Percentiles rank a stretch among this genome's conserved stretches.
These are phyloP conservation scores for Orgyia antiqua DNA, from an alignment of 2,888 invertebrate species.

Conservation along the genomic window DNA sequence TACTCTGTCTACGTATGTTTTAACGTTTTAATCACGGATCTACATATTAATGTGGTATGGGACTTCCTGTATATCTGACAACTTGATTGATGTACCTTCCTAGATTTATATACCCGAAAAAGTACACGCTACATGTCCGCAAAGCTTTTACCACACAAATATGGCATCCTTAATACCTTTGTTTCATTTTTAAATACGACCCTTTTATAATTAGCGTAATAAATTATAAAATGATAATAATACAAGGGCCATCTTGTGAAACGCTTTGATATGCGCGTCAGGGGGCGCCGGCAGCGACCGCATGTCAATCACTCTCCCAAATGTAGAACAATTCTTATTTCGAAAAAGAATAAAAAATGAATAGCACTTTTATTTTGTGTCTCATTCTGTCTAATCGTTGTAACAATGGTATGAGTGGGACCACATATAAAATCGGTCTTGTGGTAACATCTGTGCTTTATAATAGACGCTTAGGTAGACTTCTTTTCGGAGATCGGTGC, in stretches of 20 bases:
- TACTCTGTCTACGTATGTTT: conserved; percentile 65
- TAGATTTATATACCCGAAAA: conserved; percentile 72
- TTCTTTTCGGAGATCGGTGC: conserved; percentile 73
- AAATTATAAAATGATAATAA: conserved; percentile 78
- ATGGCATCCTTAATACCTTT: conserved; percentile 65
- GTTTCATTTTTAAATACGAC: conserved; percentile 73
- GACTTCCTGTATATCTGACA: conserved; percentile 72
- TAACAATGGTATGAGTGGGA: conserved; percentile 43
- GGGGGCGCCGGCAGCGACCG: conserved; percentile 72
- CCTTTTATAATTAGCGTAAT: conserved; percentile 76
- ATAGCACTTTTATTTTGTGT: conserved; percentile 67
- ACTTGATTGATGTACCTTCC: conserved; percentile 73
- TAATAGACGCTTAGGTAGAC: conserved; percentile 77
- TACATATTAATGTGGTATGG: conserved; percentile 69
- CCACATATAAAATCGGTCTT: conserved; percentile 57
- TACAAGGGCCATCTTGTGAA: conserved; percentile 72
- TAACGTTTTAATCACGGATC: conserved; percentile 70
- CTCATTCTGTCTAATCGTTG: conserved; percentile 37
- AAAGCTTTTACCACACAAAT: conserved; percentile 59
- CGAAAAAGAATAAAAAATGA: conserved; percentile 66
- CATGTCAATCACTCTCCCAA: conserved; percentile 74
- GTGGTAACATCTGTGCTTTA: conserved; percentile 75
- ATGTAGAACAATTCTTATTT: conserved; percentile 77
- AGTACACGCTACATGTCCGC: conserved; percentile 66
- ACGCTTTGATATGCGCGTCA: conserved; percentile 63